Evolutionary conservation across 2,888 invertebrate species (phyloP).

Genomic region (Volucella zonaria): DNA sequence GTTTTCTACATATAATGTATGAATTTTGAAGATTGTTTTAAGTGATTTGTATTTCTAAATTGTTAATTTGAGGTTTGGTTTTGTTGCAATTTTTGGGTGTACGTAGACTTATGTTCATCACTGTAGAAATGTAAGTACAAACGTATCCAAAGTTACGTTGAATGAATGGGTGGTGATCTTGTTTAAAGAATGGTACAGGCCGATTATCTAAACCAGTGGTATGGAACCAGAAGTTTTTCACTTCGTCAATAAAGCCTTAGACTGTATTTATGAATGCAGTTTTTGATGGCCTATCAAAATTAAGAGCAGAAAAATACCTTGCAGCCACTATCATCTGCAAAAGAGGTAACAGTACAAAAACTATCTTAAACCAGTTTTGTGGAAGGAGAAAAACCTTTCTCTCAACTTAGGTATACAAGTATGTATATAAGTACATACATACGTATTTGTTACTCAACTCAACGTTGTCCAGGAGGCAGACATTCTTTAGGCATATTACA

Average conservation of each 20-base stretch:
- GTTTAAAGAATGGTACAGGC: not conserved
- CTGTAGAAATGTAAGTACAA: constrained; percentile 1
- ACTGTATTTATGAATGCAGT: constrained; percentile 18
- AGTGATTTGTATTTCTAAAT: no score
- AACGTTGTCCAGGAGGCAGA: constrained; percentile 46
- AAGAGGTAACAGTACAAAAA: constrained; percentile 35
- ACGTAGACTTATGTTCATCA: no score
- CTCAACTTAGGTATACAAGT: constrained; percentile 4
- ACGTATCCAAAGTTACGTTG: constrained; percentile 9
- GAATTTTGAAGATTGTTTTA: no score
- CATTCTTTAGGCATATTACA: constrained; percentile 42
- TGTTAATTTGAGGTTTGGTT: no score
- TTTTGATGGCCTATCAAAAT: constrained; percentile 49
- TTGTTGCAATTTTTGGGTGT: no score
- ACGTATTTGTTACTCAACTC: not conserved
- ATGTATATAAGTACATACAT: constrained; percentile 9
- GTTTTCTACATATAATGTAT: no score
- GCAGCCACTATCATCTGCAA: constrained; percentile 24
- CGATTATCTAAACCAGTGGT: constrained; percentile 1
- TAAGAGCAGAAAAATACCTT: constrained; percentile 48
- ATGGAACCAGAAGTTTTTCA: not conserved
- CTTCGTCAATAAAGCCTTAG: not conserved
- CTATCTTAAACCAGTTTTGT: constrained; percentile 59
- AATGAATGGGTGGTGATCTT: constrained; percentile 28
- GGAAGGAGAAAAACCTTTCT: constrained; percentile 65